phyloP scores from a whole-genome alignment of 2,113 vertebrate genomes.

The Rhinichthys klamathensis region DNA sequence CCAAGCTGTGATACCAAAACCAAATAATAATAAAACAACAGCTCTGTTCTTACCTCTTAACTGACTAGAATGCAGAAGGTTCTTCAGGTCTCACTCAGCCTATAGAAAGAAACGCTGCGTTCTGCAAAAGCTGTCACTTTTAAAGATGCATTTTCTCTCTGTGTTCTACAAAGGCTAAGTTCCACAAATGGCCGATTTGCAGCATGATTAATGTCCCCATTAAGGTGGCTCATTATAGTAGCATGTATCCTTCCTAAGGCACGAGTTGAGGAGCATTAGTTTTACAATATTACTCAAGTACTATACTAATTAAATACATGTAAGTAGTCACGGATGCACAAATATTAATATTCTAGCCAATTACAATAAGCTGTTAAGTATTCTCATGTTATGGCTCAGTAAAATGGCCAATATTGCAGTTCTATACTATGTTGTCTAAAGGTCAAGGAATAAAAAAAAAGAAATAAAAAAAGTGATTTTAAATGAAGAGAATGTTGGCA shows the following conservation, averaged over 20 bases:
- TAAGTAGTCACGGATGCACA: neutral
- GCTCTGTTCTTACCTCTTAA: neutral
- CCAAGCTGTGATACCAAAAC: neutral
- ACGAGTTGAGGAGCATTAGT: neutral
- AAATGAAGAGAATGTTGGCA: neutral
- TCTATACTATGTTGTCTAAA: too few species aligned
- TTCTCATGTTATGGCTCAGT: neutral
- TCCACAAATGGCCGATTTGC: slow-evolving; percentile 27
- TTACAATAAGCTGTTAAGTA: neutral
- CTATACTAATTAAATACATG: neutral
- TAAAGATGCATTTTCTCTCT: slow-evolving; percentile 3
- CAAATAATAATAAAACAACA: neutral
- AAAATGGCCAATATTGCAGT: neutral
- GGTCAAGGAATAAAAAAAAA: too few species aligned
- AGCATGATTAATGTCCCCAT: slow-evolving; percentile 47
- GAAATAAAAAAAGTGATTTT: neutral
- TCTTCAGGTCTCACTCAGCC: neutral
- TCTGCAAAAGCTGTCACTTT: slow-evolving; percentile 23
- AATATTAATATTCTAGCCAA: neutral
- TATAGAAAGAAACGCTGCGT: slow-evolving; percentile 17
- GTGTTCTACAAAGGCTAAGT: slow-evolving; percentile 17
- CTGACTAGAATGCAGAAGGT: neutral
- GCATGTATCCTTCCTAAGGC: neutral
- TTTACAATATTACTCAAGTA: neutral
- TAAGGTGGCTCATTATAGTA: slow-evolving; percentile 40